A percentile compares a stretch with the other conserved stretches of the same genome.
Evolutionary conservation across 2,797 vertebrate genomes (phyloP).

Genomic region (Chelonia mydas): DNA sequence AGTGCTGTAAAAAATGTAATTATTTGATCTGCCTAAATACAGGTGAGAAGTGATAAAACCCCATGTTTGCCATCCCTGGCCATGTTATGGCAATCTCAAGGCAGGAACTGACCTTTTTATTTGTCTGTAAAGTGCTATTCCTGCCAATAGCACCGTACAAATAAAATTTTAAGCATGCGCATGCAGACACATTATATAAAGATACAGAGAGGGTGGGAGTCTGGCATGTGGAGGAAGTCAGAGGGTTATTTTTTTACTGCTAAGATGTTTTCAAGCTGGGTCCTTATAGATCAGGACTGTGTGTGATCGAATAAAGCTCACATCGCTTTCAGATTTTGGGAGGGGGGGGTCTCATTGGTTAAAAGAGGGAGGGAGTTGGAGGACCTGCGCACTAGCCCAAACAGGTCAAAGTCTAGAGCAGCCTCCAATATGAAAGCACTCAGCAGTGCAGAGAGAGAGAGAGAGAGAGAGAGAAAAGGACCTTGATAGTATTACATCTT

Average conservation of each 20-base stretch:
- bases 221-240: neutral
- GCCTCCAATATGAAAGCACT: slow-evolving; percentile 49
- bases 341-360: neutral
- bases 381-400: fast-evolving
- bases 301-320: neutral
- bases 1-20: slow-evolving; percentile 76
- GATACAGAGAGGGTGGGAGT: fast-evolving
- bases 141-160: neutral
- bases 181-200: neutral
- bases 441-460: slow-evolving; percentile 43
- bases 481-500: slow-evolving; percentile 91
- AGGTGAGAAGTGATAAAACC: slow-evolving; percentile 64
- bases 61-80: slow-evolving; percentile 69
- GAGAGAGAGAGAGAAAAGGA: slow-evolving; percentile 61
- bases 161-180: slow-evolving; percentile 56
- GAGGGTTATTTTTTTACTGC: neutral
- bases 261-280: neutral
- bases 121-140: slow-evolving; percentile 10
- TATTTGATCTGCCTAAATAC: slow-evolving; percentile 76
- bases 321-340: neutral
- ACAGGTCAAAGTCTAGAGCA: slow-evolving; percentile 56
- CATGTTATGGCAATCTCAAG: slow-evolving; percentile 89
- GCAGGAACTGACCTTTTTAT: slow-evolving; percentile 68
- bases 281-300: fast-evolving
- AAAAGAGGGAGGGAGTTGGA: fast-evolving